These are phyloP conservation scores for Rotaria sp. DNA, from an alignment of 2,888 invertebrate genomes.

Conservation along the genomic window DNA sequence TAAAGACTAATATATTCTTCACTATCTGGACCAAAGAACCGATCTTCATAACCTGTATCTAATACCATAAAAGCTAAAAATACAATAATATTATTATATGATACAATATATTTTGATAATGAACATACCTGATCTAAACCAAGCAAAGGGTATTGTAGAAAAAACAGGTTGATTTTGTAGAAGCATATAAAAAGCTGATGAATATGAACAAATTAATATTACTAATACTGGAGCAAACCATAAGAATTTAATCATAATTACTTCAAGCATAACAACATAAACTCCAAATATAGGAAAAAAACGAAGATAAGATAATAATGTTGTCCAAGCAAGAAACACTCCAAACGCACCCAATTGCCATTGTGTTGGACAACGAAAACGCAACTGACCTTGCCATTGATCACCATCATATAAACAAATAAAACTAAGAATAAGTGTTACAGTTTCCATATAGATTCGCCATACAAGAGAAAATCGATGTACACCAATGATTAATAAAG, in stretches of 20 bases:
- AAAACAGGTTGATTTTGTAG: not conserved
- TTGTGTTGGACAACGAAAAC: slow-evolving; percentile 44
- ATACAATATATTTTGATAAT: not conserved
- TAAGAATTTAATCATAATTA: slow-evolving; percentile 52
- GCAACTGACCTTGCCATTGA: not conserved
- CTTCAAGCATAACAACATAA: slow-evolving; percentile 55
- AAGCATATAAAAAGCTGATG: not conserved
- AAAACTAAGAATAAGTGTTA: not conserved
- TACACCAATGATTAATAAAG: not conserved
- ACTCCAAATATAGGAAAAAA: slow-evolving; percentile 53
- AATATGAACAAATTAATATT: slow-evolving; percentile 46
- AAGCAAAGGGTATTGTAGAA: not conserved
- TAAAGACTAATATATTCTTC: not conserved
- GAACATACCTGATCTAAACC: not conserved
- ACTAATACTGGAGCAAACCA: slow-evolving; percentile 53
- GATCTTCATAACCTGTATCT: not conserved
- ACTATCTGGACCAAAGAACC: not conserved
- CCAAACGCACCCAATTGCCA: slow-evolving; percentile 52
- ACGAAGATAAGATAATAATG: slow-evolving; percentile 52
- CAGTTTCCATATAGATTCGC: not conserved
- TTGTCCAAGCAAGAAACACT: slow-evolving; percentile 53
- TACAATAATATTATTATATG: not conserved
- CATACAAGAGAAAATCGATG: not conserved
- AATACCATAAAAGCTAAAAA: not conserved
- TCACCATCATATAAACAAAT: not conserved